These are phyloP conservation scores for Cygnus olor DNA, from an alignment of 2,797 vertebrate species.

Conservation along the genomic window DNA sequence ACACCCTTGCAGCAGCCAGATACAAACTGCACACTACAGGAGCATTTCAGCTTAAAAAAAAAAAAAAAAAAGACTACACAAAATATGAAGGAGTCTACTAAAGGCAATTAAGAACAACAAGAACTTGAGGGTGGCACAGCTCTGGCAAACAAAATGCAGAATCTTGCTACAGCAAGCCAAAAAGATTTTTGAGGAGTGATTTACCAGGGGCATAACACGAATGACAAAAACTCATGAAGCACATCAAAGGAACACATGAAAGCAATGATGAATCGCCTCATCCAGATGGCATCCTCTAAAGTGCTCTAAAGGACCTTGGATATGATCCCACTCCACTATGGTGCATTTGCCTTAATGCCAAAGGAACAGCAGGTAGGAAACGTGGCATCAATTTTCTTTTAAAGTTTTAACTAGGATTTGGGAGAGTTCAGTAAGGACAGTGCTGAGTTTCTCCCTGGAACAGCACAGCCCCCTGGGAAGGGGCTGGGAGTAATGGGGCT, in stretches of 20 bases:
- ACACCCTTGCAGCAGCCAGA: background rate
- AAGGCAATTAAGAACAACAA: background rate
- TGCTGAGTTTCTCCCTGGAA: background rate
- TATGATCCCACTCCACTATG: background rate
- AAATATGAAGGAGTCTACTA: background rate
- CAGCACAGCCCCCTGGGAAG: background rate
- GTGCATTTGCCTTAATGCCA: background rate
- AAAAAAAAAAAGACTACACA: background rate
- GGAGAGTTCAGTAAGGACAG: background rate
- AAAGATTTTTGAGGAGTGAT: background rate
- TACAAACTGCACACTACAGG: background rate
- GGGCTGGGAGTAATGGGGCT: rapidly evolving
- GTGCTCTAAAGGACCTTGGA: background rate
- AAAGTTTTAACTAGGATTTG: background rate
- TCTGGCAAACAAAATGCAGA: background rate
- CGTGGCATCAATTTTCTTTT: background rate
- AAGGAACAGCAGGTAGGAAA: background rate
- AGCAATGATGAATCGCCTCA: background rate
- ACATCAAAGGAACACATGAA: background rate
- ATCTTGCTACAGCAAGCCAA: background rate
- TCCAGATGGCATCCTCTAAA: background rate
- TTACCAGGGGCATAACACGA: background rate
- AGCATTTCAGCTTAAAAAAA: background rate
- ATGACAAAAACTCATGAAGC: background rate
- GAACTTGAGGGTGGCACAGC: background rate